These are phyloP conservation scores for Andrena chrysosceles DNA, from an alignment of 2,888 invertebrate species.

Conservation along the genomic window DNA sequence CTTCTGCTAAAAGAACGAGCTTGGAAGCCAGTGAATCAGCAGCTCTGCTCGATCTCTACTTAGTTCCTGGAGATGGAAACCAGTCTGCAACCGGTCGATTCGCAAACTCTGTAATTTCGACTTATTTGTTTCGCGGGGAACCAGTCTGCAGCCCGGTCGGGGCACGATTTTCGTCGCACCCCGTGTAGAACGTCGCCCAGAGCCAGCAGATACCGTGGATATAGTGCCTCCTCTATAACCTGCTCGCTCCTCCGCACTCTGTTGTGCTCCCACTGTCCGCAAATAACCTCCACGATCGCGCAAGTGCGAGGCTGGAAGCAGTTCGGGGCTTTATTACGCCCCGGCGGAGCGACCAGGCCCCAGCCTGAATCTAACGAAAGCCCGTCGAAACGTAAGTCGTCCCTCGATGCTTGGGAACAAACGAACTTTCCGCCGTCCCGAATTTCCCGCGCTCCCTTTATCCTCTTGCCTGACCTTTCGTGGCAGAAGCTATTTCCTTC, in stretches of 20 bases:
- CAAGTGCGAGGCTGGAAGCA: conserved; percentile 43
- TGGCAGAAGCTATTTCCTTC: too few species aligned
- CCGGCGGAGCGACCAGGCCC: conserved; percentile 1
- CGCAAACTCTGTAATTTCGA: conserved; percentile 8
- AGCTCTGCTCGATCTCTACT: neutral
- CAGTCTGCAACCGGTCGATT: conserved; percentile 14
- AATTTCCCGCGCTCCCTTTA: neutral
- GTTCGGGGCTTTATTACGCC: conserved; percentile 53
- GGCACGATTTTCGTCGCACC: conserved; percentile 28
- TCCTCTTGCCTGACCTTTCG: too few species aligned
- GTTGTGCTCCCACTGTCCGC: conserved; percentile 64
- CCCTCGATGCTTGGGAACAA: neutral
- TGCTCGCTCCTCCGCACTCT: conserved; percentile 40
- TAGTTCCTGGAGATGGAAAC: neutral
- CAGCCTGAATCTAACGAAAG: conserved; percentile 34
- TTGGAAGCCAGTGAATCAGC: neutral
- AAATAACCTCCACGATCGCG: conserved; percentile 65
- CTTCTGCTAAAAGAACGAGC: neutral
- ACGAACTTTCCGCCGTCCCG: neutral
- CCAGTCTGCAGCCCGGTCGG: conserved; percentile 1
- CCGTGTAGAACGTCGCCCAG: conserved; percentile 34
- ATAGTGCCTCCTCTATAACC: neutral
- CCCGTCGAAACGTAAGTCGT: conserved; percentile 1
- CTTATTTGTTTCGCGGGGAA: conserved; percentile 3
- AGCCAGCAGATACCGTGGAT: neutral